Percentiles rank a stretch among this genome's conserved stretches.
Conservation (phyloP, 2,113 vertebrate species). For the Acinonyx jubatus region DNA sequence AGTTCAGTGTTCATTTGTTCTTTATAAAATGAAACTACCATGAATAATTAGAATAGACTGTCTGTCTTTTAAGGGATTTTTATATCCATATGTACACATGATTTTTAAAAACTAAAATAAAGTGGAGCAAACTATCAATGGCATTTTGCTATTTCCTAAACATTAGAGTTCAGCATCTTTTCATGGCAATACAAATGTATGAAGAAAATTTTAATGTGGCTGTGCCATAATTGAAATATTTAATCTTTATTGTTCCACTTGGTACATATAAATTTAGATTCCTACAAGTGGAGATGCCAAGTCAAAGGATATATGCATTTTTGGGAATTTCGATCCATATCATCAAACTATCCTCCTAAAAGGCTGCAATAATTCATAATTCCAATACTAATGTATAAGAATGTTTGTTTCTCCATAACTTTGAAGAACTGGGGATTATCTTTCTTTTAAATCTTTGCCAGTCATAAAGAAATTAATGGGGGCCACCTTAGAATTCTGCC, state of each 20-base stretch:
- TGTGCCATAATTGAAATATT: not conserved
- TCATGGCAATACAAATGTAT: not conserved
- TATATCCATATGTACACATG: not conserved
- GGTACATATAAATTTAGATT: not conserved
- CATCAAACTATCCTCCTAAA: not conserved
- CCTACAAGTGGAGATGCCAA: not conserved
- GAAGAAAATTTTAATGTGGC: not conserved
- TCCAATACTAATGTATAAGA: not conserved
- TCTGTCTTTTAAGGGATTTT: not conserved
- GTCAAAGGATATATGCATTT: not conserved
- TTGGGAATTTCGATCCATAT: not conserved
- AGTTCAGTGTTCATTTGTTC: not conserved
- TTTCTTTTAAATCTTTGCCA: not conserved
- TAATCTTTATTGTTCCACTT: not conserved
- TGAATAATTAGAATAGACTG: not conserved
- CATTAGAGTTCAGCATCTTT: not conserved
- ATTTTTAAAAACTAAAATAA: slow-evolving; percentile 16
- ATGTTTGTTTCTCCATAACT: not conserved
- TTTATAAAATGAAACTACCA: not conserved
- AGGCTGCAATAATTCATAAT: not conserved
- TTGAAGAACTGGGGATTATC: not conserved
- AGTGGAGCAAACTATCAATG: not conserved
- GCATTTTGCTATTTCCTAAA: not conserved
- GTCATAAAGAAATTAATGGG: not conserved
- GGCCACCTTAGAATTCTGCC: not conserved